phyloP scores from a whole-genome alignment of 2,113 vertebrate genomes.

The Mellivora capensis region DNA sequence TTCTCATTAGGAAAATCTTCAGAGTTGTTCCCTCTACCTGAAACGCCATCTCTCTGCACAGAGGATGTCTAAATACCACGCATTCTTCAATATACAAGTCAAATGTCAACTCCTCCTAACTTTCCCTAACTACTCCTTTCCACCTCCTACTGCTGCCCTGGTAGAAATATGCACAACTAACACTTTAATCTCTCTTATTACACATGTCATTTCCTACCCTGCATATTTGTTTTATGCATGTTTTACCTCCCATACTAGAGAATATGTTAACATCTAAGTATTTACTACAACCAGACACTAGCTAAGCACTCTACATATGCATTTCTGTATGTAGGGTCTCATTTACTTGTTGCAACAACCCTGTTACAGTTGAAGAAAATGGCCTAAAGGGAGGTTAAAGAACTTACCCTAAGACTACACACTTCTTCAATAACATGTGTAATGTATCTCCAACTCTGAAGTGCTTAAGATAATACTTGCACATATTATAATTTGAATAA shows the following conservation, averaged over 20 bases:
- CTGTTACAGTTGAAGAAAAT: background rate
- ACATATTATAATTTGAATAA: background rate
- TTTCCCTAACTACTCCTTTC: background rate
- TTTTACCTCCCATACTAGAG: background rate
- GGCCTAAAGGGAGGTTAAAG: background rate
- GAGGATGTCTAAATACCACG: background rate
- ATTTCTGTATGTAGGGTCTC: background rate
- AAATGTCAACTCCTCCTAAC: background rate
- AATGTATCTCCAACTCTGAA: background rate
- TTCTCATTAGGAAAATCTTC: background rate
- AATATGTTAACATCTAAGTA: background rate
- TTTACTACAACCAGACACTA: background rate
- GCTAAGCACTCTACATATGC: background rate
- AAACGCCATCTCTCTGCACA: background rate
- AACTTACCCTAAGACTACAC: background rate
- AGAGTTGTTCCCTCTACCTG: background rate
- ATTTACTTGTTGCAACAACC: background rate
- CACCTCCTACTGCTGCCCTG: no score
- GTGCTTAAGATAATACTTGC: background rate
- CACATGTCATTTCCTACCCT: background rate
- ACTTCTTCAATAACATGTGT: background rate
- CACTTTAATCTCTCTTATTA: background rate
- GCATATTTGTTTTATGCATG: background rate
- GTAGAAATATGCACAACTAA: background rate
- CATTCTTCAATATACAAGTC: background rate